These are phyloP conservation scores for Diacarnus erythraeanus DNA, from an alignment of 37 sponge, comb jelly and placozoan genomes.

Conservation along the genomic window DNA sequence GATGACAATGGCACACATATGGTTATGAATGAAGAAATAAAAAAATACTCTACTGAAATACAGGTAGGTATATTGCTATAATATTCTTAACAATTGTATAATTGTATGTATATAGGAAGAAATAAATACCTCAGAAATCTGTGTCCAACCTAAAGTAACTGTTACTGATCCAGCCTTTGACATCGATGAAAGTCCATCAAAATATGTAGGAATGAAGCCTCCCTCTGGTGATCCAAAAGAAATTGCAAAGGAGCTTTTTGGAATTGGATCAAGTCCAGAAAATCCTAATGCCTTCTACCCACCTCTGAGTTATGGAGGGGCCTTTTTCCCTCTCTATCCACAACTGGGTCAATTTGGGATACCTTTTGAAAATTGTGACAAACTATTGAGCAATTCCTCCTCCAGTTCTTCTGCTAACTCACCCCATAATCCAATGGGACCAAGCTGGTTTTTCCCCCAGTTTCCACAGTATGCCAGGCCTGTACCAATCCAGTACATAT, in stretches of 20 bases:
- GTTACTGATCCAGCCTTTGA: constrained; percentile 4
- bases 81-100: background rate
- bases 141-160: background rate
- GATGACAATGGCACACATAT: background rate
- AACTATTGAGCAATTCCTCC: background rate
- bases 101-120: constrained; percentile 1
- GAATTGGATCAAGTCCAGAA: background rate
- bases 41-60: background rate
- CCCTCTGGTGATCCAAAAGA: constrained; percentile 6
- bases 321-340: constrained; percentile 9
- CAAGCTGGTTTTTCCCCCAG: background rate
- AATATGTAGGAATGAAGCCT: constrained; percentile 1
- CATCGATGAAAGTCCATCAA: constrained; percentile 1
- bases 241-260: constrained; percentile 19
- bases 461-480: constrained; percentile 1
- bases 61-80: background rate
- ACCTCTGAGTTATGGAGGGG: background rate
- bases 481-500: constrained; percentile 1
- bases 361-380: background rate
- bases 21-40: background rate
- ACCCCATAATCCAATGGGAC: background rate
- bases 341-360: background rate
- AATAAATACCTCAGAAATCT: background rate
- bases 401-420: background rate
- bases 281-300: background rate